These are phyloP conservation scores for Cryptosula pallasiana DNA, from an alignment of 2,888 invertebrate species.

Conservation along the genomic window DNA sequence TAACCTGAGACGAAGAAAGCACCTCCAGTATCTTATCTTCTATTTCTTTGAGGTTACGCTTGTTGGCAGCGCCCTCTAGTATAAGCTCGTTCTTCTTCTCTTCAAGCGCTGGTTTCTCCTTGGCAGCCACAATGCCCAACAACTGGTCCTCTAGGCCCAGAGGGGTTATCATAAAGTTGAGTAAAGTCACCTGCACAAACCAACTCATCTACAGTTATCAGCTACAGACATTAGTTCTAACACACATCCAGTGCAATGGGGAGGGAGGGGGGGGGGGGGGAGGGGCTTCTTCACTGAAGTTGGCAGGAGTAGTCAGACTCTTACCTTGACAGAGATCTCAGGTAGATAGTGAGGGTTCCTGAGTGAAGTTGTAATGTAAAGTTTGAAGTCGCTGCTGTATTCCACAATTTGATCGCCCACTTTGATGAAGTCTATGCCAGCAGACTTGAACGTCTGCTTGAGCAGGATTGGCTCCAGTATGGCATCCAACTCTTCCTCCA, in stretches of 20 bases:
- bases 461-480: conserved; percentile 70
- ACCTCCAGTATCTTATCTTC: conserved; percentile 89
- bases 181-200: conserved; percentile 75
- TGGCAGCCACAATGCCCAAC: conserved; percentile 81
- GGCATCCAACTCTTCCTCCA: conserved; percentile 62
- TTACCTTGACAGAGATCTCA: conserved; percentile 80
- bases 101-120: conserved; percentile 82
- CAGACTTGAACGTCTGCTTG: conserved; percentile 72
- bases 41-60: conserved; percentile 79
- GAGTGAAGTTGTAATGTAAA: conserved; percentile 79
- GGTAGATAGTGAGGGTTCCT: conserved; percentile 88
- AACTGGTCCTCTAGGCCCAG: conserved; percentile 87
- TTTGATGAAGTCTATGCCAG: conserved; percentile 62
- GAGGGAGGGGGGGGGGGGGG: no score
- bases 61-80: conserved; percentile 81
- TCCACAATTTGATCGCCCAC: conserved; percentile 79
- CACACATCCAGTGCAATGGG: no score
- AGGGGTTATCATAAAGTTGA: conserved; percentile 92
- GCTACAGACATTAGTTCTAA: no score
- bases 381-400: conserved; percentile 74
- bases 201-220: no score
- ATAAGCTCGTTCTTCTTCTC: conserved; percentile 87
- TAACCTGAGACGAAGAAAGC: conserved; percentile 65
- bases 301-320: no score
- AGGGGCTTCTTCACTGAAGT: background rate